phyloP scores from a whole-genome alignment of 2,797 vertebrate species.

The Coregonus suidteri region DNA sequence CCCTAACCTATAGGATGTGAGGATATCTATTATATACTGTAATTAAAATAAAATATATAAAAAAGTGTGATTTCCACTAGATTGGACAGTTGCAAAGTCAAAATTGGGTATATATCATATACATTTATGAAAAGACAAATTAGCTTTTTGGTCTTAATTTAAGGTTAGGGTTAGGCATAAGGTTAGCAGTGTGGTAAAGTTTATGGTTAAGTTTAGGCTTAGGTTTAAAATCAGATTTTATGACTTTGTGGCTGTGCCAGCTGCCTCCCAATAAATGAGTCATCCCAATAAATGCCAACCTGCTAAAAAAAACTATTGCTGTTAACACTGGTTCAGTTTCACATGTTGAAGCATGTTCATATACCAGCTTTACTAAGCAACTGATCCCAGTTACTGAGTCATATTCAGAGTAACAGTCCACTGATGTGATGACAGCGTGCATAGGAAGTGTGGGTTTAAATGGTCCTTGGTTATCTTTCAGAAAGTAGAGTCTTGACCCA shows the following conservation, averaged over 20 bases:
- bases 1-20: neutral
- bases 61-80: no score
- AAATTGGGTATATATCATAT: no score
- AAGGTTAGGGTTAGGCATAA: no score
- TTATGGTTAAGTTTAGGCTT: no score
- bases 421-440: neutral
- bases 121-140: no score
- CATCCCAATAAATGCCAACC: no score
- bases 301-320: neutral
- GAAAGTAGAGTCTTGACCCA: neutral
- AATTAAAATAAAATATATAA: neutral
- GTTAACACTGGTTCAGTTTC: neutral
- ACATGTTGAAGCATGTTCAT: neutral
- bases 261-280: no score
- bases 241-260: no score
- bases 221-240: no score
- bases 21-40: neutral
- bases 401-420: neutral
- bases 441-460: neutral
- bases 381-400: neutral
- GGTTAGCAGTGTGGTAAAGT: no score
- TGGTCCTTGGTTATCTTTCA: conserved; percentile 10
- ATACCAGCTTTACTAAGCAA: neutral
- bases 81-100: no score
- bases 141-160: no score